Evolutionary conservation across 2,797 vertebrate genomes (phyloP).

Genomic region (Malacoraja senta): DNA sequence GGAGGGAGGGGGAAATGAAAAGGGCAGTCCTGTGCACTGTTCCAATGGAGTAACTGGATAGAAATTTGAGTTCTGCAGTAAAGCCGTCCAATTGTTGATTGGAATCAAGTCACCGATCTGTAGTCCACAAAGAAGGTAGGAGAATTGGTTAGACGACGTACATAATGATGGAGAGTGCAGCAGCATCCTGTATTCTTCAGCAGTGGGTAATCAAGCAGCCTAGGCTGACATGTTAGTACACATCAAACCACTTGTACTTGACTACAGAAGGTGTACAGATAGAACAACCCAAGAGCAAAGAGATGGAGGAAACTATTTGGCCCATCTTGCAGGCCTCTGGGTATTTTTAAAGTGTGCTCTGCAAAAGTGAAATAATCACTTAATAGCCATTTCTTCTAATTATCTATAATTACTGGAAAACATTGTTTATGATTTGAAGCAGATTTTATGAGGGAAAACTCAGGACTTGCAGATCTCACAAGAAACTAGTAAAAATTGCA

Average conservation of each 20-base stretch:
- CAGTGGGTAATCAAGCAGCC: neutral
- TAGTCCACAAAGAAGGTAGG: neutral
- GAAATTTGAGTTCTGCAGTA: neutral
- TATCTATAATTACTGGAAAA: neutral
- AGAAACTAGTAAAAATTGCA: neutral
- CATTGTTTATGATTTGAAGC: neutral
- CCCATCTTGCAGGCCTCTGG: neutral
- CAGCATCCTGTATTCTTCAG: neutral
- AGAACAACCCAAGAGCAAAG: neutral
- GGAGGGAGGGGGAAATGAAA: too few species aligned
- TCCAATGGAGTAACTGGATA: neutral
- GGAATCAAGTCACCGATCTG: neutral
- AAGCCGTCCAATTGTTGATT: neutral
- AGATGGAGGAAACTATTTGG: too few species aligned
- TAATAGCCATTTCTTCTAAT: neutral
- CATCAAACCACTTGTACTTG: neutral
- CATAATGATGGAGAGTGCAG: neutral
- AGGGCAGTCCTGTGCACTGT: neutral
- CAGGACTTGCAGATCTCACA: neutral
- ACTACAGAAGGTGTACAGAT: neutral
- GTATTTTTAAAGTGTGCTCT: neutral
- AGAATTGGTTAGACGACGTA: neutral
- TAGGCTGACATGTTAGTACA: neutral
- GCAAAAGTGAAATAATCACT: neutral
- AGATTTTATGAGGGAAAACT: conserved; percentile 1